Base-by-base conservation (phyloP, 2,888 invertebrate genomes). In the Aspidapion aeneum region DNA sequence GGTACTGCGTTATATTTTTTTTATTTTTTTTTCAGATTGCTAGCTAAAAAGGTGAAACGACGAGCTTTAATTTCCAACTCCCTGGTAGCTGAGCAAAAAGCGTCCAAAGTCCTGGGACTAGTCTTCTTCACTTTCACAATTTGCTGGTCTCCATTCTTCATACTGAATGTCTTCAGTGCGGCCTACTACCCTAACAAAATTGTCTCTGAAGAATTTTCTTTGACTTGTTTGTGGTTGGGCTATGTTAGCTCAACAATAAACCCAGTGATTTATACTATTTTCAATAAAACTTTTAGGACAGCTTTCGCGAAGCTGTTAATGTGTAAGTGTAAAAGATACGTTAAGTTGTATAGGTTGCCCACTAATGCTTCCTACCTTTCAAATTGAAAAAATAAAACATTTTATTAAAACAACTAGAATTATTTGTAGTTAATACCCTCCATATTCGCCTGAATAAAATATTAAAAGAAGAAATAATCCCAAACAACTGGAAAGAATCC, bases 81-180 rank as follows among this genome's bases (percentile, higher is more conserved):
- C 0, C 92, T 93, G 1, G 91, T 91, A n/a, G 91, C 91, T 22
- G 96, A 98, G 78, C 96, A 96, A 78, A 97, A 96, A 77, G 97
- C 97, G 1, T 94, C 95, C 61, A 96, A 96, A 81, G 94, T 93
- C 0, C 83, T 96, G 3, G 95, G 95, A 0, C 81, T 96, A 52
- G 95, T 96, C 0, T 96, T 96, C 82, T 93, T 93, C 80, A 93
- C 93, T 0, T 96, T 96, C 79, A 94, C 95, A 59, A 82, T 95
- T 9, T 95, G 95, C 77, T 96, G 96, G 96, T 89, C 93, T 18
- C 96, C 96, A 1, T 96, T 96, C 80, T 96, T 96, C 81, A 83
- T 93, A 59, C 84, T 94, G 63, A 96, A 96, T 79, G 91, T 96
- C 69, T 81, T 94, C 60, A 90, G 93, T 74, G 95, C 94, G 18